These are phyloP conservation scores for Nyctibius bracteatus DNA, from an alignment of 2,113 vertebrate species.

Conservation along the genomic window DNA sequence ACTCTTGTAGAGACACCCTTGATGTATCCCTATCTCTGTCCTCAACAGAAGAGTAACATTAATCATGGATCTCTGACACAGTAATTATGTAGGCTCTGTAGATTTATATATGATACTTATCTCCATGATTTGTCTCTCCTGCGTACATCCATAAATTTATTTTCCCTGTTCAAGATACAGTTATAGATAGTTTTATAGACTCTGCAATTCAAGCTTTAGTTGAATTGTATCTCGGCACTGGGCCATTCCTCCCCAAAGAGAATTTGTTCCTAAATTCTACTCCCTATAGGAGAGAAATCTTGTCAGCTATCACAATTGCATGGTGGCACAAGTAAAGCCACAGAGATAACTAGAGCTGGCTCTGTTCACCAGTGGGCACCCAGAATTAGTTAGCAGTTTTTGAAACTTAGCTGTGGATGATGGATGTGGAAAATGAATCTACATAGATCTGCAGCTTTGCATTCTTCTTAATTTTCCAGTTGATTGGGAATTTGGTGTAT, in stretches of 20 bases:
- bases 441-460: background rate
- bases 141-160: background rate
- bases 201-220: background rate
- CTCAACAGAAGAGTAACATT: background rate
- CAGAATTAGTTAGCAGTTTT: background rate
- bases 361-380: background rate
- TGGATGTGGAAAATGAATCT: background rate
- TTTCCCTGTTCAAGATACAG: background rate
- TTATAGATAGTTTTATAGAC: background rate
- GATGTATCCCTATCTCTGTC: background rate
- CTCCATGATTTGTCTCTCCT: background rate
- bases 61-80: background rate
- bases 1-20: background rate
- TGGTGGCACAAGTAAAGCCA: background rate
- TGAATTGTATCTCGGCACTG: background rate
- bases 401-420: background rate
- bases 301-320: background rate
- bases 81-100: background rate
- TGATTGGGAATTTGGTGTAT: background rate
- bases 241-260: background rate
- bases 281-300: background rate
- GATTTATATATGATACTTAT: background rate
- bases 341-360: background rate
- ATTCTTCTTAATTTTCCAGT: background rate
- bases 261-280: background rate